A percentile compares a stretch with the other conserved stretches of the same genome.
Conservation (phyloP, 2,113 vertebrate genomes). For the Chascanopsetta lugubris region DNA sequence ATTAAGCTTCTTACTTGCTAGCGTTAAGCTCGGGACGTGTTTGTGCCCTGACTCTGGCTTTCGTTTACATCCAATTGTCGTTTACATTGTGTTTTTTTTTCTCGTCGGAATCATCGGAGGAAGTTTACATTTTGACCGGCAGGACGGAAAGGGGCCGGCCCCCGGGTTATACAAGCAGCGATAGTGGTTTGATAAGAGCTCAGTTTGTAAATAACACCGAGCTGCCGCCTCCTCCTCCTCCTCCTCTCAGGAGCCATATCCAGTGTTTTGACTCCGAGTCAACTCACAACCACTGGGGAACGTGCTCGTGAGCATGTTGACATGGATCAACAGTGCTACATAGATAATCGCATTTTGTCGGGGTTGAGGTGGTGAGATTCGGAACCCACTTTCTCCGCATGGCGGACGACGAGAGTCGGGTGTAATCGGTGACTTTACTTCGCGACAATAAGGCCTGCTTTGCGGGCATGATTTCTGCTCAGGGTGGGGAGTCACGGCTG, state of each 20-base stretch:
- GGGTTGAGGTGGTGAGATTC: conserved; percentile 9
- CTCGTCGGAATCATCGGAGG: background rate
- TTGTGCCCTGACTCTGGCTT: background rate
- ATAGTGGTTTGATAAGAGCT: background rate
- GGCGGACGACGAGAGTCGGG: background rate
- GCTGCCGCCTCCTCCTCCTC: background rate
- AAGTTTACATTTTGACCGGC: background rate
- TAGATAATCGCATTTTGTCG: background rate
- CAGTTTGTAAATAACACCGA: background rate
- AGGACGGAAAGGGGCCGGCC: background rate
- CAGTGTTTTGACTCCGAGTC: background rate
- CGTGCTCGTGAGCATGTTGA: too few species aligned
- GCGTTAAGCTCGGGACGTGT: conserved; percentile 31
- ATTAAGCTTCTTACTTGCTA: conserved; percentile 54
- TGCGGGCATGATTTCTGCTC: background rate
- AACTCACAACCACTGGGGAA: background rate
- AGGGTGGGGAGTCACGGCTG: conserved; percentile 4
- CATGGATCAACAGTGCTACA: background rate
- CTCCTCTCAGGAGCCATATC: background rate
- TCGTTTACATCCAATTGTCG: background rate
- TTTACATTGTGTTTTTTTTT: too few species aligned
- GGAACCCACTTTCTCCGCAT: conserved; percentile 29
- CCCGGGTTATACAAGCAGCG: too few species aligned
- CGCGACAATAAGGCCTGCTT: background rate
- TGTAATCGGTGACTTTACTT: background rate